Conservation (phyloP, 1,140 invertebrate genomes). For the Euwallacea fornicatus region DNA sequence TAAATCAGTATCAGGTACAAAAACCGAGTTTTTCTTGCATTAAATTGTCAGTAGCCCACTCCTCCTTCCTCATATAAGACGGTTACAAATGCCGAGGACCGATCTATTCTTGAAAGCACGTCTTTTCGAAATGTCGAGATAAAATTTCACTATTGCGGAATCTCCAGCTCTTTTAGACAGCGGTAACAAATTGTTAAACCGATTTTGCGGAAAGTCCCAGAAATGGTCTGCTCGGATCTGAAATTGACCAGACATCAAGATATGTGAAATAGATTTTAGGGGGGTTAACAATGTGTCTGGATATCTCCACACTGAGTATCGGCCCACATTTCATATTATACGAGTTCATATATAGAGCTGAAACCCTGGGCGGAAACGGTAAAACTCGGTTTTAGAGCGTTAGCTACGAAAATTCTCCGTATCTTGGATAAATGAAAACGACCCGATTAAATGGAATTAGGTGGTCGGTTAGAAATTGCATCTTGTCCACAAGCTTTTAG, state of each 20-base stretch:
- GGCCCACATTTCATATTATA: too few species aligned
- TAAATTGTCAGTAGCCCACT: too few species aligned
- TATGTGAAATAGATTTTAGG: slow-evolving; percentile 17
- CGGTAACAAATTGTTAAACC: slow-evolving; percentile 33
- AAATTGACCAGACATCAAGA: slow-evolving; percentile 24
- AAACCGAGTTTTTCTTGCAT: too few species aligned
- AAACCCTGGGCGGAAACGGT: too few species aligned
- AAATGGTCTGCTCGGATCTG: slow-evolving; percentile 10
- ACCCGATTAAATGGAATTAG: slow-evolving; percentile 7
- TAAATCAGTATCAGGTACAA: too few species aligned
- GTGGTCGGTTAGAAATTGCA: slow-evolving; percentile 9
- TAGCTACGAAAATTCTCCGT: neutral
- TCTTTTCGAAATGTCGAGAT: slow-evolving; percentile 19
- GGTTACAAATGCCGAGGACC: neutral
- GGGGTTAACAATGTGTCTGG: slow-evolving; percentile 11
- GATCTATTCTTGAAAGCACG: slow-evolving; percentile 1
- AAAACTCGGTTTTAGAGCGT: too few species aligned
- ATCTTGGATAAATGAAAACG: slow-evolving; percentile 18
- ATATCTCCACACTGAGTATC: too few species aligned
- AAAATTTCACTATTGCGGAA: slow-evolving; percentile 26
- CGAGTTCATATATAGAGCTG: too few species aligned
- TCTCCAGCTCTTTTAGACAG: slow-evolving; percentile 21
- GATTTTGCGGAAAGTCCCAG: slow-evolving; percentile 13
- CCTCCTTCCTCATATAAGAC: too few species aligned
- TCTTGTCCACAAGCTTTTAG: slow-evolving; percentile 9